phyloP scores from a whole-genome alignment of 1,140 invertebrate genomes.

The Mizuhopecten yessoensis region DNA sequence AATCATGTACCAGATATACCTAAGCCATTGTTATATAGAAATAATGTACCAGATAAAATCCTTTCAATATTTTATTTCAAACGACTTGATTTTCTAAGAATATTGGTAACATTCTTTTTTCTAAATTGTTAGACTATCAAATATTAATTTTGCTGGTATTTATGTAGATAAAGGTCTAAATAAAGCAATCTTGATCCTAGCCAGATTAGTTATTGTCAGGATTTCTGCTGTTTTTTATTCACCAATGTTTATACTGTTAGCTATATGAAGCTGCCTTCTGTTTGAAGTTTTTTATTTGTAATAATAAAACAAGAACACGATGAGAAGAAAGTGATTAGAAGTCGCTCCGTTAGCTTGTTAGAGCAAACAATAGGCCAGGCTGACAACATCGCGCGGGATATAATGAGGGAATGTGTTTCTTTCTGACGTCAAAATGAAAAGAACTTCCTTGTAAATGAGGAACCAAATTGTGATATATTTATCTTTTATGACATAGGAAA shows the following conservation, averaged over 20 bases:
- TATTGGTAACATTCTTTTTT: no score
- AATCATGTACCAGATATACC: no score
- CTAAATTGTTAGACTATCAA: background rate
- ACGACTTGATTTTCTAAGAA: no score
- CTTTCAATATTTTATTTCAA: no score
- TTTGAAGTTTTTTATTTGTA: background rate
- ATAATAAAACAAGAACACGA: background rate
- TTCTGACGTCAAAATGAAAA: slow-evolving; percentile 12
- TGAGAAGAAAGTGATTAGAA: slow-evolving; percentile 9
- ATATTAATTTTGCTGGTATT: background rate
- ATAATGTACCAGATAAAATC: no score
- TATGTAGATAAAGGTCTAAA: background rate
- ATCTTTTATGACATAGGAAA: background rate
- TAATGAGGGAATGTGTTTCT: slow-evolving; percentile 27
- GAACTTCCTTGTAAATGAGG: background rate
- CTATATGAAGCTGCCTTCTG: background rate
- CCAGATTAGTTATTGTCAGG: slow-evolving; percentile 16
- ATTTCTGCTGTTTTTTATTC: background rate
- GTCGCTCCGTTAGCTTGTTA: slow-evolving; percentile 10
- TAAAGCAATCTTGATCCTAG: background rate
- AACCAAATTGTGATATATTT: slow-evolving; percentile 12
- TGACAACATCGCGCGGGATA: background rate
- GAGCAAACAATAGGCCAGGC: slow-evolving; percentile 6
- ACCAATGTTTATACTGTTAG: background rate
- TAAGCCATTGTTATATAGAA: no score